phyloP scores from a whole-genome alignment of 2,113 vertebrate species.

The Zosterops japonicus region DNA sequence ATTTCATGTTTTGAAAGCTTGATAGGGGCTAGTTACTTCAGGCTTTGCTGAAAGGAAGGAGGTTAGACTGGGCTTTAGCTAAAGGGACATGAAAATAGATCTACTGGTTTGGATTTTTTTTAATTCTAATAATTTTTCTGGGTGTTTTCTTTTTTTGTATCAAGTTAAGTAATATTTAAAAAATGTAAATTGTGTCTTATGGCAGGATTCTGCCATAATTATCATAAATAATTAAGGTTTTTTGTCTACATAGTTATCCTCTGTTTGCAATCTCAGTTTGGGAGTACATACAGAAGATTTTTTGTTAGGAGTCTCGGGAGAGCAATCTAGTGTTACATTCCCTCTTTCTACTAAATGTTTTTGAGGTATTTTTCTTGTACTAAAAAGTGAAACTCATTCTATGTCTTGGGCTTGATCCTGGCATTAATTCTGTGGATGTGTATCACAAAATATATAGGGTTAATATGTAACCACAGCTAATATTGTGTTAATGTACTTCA shows the following conservation, averaged over 20 bases:
- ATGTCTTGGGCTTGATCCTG: not conserved
- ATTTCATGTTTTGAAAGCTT: not conserved
- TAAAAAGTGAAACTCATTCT: not conserved
- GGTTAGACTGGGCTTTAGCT: not conserved
- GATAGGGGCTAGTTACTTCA: not conserved
- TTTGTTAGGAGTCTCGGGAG: not conserved
- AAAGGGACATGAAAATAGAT: not conserved
- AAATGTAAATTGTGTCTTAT: not conserved
- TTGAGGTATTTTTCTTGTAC: not conserved
- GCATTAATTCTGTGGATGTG: not conserved
- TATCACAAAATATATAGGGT: not conserved
- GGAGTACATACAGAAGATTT: not conserved
- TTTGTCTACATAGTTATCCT: not conserved
- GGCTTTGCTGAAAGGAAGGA: not conserved
- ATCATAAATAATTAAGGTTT: not conserved
- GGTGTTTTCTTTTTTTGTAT: not conserved
- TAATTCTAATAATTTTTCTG: not conserved
- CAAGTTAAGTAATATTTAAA: not conserved
- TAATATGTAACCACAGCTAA: not conserved
- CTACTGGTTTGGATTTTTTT: not conserved
- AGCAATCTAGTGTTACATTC: not conserved
- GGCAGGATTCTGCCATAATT: not conserved
- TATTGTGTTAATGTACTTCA: not conserved
- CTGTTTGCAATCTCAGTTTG: not conserved
- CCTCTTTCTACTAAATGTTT: not conserved